These are phyloP conservation scores for Pantelozetes paolii DNA, from an alignment of 2,888 invertebrate species.

Conservation along the genomic window DNA sequence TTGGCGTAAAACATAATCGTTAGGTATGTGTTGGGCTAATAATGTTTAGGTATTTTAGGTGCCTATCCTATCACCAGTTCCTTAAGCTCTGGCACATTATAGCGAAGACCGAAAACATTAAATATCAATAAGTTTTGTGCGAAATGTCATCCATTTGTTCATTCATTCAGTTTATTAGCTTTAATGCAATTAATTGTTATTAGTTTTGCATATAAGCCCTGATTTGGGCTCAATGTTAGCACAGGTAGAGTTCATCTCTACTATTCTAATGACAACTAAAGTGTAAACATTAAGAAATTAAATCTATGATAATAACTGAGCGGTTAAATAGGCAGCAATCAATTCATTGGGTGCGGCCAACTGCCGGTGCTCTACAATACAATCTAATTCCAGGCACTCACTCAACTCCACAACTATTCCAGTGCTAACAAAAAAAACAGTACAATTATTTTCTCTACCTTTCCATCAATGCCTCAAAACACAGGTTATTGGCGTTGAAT, in stretches of 20 bases:
- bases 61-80: too few relatives aligned
- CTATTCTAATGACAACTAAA: conserved; percentile 7
- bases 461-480: neutral
- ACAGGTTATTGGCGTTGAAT: too few relatives aligned
- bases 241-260: neutral
- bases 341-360: conserved; percentile 12
- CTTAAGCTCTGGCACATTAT: too few relatives aligned
- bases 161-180: neutral
- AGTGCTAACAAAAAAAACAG: neutral
- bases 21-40: neutral
- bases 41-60: too few relatives aligned
- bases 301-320: conserved; percentile 26
- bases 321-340: conserved; percentile 28
- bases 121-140: neutral
- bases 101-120: neutral
- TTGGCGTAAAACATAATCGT: neutral
- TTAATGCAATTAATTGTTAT: conserved; percentile 1
- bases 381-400: conserved; percentile 1
- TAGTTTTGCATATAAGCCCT: conserved; percentile 12
- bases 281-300: conserved; percentile 29
- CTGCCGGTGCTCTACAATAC: neutral
- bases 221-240: neutral
- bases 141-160: neutral
- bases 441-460: neutral
- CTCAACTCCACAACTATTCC: neutral